Base-by-base conservation (phyloP, 1,140 invertebrate species). In the Phortica variegata region DNA sequence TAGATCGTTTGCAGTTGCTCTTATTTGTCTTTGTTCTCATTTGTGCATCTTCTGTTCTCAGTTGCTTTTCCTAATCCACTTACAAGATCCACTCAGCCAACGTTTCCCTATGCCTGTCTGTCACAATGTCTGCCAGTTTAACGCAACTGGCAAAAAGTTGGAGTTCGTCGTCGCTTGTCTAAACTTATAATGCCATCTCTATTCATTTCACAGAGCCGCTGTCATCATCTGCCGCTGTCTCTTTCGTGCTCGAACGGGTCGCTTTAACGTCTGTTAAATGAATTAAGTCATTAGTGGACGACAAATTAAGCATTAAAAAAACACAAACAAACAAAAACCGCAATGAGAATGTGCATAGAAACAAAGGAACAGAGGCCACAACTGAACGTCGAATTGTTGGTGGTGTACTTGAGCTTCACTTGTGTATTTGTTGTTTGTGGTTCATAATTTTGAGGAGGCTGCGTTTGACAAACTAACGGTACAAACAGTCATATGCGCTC, bases 271-370 rank as follows among this genome's bases (percentile, higher is more conserved):
- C 58, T 73, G 70, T 49, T 66, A 69, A 74, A 74, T 58, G 54
- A 65, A 74, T 74, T 74, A 74, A 74, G 66, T 69, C 66, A 69
- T 74, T 68, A 57, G 40, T 53, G 66, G 52, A 69, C 63, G 70
- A 73, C 71, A 73, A 73, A 68, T 73, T 71, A 63, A 62, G 65
- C 65, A 72, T 73, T 56, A 71, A 63, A 47, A 41, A 3, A 21
- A 40, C n/a, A 19, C 21, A 29, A 18, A 32, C 15, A 31, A 32
- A 29, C 46, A 33, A 18, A 39, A 15, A 7, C 20, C 4, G 34
- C 33, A 19, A 29, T 37, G 29, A 39, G 36, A 44, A 33, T 50
- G 50, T 31, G 23, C 45, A 49, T 23, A 20, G 21, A n/a, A n/a
- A n/a, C n/a, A n/a, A n/a, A n/a, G n/a, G n/a, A n/a, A n/a, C n/a